Evolutionary conservation across 2,113 vertebrate genomes (phyloP), one percentile per base, ranked within the genome.

Genomic region (Thalassoma bifasciatum): DNA sequence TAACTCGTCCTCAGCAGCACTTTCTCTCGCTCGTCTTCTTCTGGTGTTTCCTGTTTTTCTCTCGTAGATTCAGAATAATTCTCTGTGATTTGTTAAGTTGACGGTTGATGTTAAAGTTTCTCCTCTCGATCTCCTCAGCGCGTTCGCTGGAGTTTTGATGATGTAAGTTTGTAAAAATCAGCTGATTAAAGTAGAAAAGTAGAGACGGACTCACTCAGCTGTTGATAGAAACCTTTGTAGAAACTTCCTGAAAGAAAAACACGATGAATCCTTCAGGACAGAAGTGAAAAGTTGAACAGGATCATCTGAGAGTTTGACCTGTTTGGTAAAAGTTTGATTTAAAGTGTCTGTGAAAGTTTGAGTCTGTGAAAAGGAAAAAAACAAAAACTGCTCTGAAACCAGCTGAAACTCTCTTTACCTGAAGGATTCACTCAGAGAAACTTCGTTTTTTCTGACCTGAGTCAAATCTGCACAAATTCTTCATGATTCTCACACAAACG

Each of bases 81-180:
- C n/a, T n/a, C n/a, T n/a, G n/a, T n/a, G n/a, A n/a, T n/a, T n/a
- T n/a, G n/a, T n/a, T n/a, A n/a, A n/a, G n/a, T n/a, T n/a, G n/a
- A n/a, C n/a, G n/a, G n/a, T 40, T 14, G 6, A n/a, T 34, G 2
- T 65, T 46, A 24, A 73, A 62, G 0, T 14, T 47, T 11, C 2
- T 68, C 26, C 26, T 56, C 46, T 34, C 26, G 62, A 51, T 50
- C 54, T 85, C 38, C 59, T 77, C 83, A 90, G 91, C 86, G 89
- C n/a, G 87, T 77, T 0, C 91, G 91, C 73, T 93, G 93, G 93
- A 93, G 92, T 80, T 92, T 94, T 83, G 93, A 93, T 42, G 92
- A 94, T 19, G 92, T 93, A 87, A 93, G 92, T 93, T 72, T 51
- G 62, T 40, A 23, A 53, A 57, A 30, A 10, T 36, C 47, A 30